These are phyloP conservation scores for Ifrita kowaldi DNA, from an alignment of 2,113 vertebrate genomes.

Conservation along the genomic window DNA sequence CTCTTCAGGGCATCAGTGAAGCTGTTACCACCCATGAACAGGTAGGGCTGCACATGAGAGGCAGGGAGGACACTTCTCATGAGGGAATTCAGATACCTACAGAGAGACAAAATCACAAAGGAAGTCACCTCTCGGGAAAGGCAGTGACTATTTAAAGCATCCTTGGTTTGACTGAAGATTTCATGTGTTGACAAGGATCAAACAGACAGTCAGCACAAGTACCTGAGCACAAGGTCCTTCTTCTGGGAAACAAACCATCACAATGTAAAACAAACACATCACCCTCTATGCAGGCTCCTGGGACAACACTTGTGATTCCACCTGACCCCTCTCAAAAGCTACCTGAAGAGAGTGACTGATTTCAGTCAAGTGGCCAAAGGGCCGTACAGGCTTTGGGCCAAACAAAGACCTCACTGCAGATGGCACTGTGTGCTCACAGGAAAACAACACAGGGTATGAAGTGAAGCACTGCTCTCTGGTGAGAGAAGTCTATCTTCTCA, in stretches of 20 bases:
- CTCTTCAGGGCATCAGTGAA: slow-evolving; percentile 69
- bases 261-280: background rate
- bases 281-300: background rate
- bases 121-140: slow-evolving; percentile 55
- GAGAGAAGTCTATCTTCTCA: background rate
- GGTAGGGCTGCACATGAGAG: background rate
- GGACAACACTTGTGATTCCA: background rate
- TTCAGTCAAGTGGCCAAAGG: background rate
- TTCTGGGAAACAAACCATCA: background rate
- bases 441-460: background rate
- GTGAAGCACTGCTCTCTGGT: background rate
- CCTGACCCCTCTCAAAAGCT: background rate
- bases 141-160: background rate
- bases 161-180: background rate
- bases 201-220: background rate
- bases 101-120: slow-evolving; percentile 62
- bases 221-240: background rate
- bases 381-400: background rate
- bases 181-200: background rate
- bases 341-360: background rate
- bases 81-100: slow-evolving; percentile 68
- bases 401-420: background rate
- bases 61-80: slow-evolving; percentile 58
- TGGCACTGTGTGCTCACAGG: background rate
- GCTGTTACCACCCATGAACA: slow-evolving; percentile 64